phyloP scores from a whole-genome alignment of 2,113 vertebrate genomes.

The Channa argus region DNA sequence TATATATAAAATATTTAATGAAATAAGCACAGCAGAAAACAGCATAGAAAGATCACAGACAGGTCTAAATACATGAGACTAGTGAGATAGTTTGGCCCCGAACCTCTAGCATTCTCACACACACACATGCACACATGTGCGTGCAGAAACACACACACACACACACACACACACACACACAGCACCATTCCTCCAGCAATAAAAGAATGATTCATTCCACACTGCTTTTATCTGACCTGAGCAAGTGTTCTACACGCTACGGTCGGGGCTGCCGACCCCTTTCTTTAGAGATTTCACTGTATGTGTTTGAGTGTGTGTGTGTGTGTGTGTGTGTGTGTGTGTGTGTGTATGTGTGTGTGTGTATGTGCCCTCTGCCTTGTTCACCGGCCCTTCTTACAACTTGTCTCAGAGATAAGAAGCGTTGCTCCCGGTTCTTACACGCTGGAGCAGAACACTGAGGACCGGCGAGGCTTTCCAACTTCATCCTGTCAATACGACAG shows the following conservation, averaged over 20 bases:
- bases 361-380: slow-evolving; percentile 55
- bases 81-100: not conserved
- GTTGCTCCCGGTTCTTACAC: slow-evolving; percentile 47
- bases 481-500: slow-evolving; percentile 70
- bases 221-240: slow-evolving; percentile 68
- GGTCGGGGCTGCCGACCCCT: slow-evolving; percentile 49
- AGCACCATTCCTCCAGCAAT: slow-evolving; percentile 10
- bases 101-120: slow-evolving; percentile 4
- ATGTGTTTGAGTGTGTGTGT: not conserved
- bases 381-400: slow-evolving; percentile 61
- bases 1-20: not conserved
- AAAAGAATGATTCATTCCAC: slow-evolving; percentile 60
- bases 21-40: no score
- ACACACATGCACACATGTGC: slow-evolving; percentile 17
- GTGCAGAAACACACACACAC: slow-evolving; percentile 11
- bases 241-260: slow-evolving; percentile 62
- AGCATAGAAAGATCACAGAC: not conserved
- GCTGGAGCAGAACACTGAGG: slow-evolving; percentile 42
- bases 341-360: slow-evolving; percentile 45
- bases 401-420: slow-evolving; percentile 69
- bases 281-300: slow-evolving; percentile 35
- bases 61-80: not conserved
- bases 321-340: slow-evolving; percentile 22
- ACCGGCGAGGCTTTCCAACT: slow-evolving; percentile 66
- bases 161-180: slow-evolving; percentile 17